Base-by-base conservation (phyloP, 2,888 invertebrate species). In the Papilio gigon region DNA sequence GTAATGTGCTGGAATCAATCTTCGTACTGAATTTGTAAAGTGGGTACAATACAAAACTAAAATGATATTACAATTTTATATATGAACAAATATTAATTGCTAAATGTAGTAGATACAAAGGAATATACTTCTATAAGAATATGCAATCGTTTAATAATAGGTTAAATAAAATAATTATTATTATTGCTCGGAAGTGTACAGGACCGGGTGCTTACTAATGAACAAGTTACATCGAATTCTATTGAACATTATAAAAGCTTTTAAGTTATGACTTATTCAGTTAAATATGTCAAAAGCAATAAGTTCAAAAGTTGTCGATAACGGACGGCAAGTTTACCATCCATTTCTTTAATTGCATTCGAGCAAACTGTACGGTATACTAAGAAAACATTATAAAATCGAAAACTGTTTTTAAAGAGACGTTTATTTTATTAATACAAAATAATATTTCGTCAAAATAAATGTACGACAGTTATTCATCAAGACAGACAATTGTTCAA, bases 321-420 rank as follows among this genome's bases (percentile, higher is more conserved):
- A 56, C 53, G 27, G 5, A 8, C 27, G 9, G 8, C 14, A 30
- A 56, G 30, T 56, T 56, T 30, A 1, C 9, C 9, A 30, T 56
- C 30, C 30, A 56, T 30, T 56, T 56, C 3, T n/a, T 9, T 56
- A 30, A 56, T 56, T 56, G 17, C 12, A 56, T 30, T 56, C 9
- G 17, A 30, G 8, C 9, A 30, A 30, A 30, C 17, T n/a, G 9
- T 17, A n/a, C 30, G n/a, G 22, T 27, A n/a, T 27, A 27, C 22
- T 50, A 2, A 14, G 14, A 14, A 50, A 27, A 53, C 27, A 53
- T 25, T 27, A 27, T 27, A n/a, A n/a, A 27, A 27, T 53, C 27
- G 14, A 2, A 12, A 53, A 27, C n/a, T 25, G 1, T 5, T 3
- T 30, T 30, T 9, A 8, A 6, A n/a, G 1, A 27, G 27, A 1